Evolutionary conservation across 2,797 vertebrate genomes (phyloP).

Genomic region (Silurus lanzhouensis): DNA sequence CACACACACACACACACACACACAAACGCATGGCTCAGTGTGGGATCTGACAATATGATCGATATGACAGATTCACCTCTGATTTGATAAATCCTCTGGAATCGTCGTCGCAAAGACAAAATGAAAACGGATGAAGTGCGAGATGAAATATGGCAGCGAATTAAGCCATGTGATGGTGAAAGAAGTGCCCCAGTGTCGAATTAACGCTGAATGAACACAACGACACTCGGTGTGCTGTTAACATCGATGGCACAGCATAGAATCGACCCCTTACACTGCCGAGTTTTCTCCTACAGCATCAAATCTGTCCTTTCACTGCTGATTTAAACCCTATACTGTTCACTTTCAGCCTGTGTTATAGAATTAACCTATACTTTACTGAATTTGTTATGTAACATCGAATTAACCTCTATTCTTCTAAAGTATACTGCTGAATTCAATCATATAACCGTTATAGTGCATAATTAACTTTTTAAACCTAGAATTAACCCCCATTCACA

Average conservation of each 20-base stretch:
- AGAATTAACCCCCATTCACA: background rate
- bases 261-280: background rate
- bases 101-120: constrained; percentile 42
- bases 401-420: no score
- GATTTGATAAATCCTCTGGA: constrained; percentile 54
- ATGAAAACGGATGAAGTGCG: constrained; percentile 29
- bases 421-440: no score
- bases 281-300: background rate
- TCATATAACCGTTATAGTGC: background rate
- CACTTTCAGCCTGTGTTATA: no score
- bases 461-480: background rate
- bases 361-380: no score
- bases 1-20: constrained; percentile 33
- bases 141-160: constrained; percentile 12
- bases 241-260: background rate
- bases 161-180: background rate
- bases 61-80: constrained; percentile 54
- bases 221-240: background rate
- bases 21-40: constrained; percentile 27
- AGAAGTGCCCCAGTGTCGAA: background rate
- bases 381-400: no score
- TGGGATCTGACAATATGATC: constrained; percentile 52
- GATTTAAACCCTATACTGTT: background rate
- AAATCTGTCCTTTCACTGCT: background rate
- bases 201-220: background rate